A percentile compares a stretch with the other conserved stretches of the same genome.
Conservation (phyloP, 1,140 invertebrate species). For the Drosophila lini region DNA sequence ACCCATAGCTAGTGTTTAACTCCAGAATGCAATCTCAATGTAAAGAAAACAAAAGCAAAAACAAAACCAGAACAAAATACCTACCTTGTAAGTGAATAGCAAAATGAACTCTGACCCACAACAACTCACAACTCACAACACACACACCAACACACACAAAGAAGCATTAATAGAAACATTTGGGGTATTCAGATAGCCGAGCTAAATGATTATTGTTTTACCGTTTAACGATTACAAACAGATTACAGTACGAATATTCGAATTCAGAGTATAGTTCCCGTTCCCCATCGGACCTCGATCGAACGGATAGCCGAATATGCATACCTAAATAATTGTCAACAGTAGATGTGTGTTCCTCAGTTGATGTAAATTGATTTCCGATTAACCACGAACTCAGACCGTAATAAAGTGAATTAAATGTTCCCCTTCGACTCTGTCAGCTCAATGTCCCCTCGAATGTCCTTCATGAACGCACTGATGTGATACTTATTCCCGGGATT, state of each 20-base stretch:
- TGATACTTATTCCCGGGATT: neutral
- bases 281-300: conserved; percentile 24
- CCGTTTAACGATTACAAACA: conserved; percentile 31
- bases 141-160: conserved; percentile 26
- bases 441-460: neutral
- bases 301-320: conserved; percentile 32
- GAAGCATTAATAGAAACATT: conserved; percentile 45
- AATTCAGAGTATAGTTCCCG: conserved; percentile 24
- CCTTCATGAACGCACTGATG: neutral
- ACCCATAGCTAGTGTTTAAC: conserved; percentile 62
- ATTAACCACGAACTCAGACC: conserved; percentile 58
- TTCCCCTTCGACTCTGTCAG: conserved; percentile 23
- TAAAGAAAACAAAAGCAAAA: conserved; percentile 46
- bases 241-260: conserved; percentile 24
- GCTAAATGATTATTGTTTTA: conserved; percentile 44
- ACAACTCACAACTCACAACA: conserved; percentile 30
- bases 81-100: conserved; percentile 44
- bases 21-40: conserved; percentile 68
- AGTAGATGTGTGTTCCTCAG: conserved; percentile 69
- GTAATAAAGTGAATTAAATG: conserved; percentile 77
- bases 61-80: conserved; percentile 20
- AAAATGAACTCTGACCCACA: conserved; percentile 42
- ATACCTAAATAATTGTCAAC: conserved; percentile 72
- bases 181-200: conserved; percentile 43
- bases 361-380: conserved; percentile 71